Conservation (phyloP, 2,888 invertebrate genomes). For the Antitype chi region DNA sequence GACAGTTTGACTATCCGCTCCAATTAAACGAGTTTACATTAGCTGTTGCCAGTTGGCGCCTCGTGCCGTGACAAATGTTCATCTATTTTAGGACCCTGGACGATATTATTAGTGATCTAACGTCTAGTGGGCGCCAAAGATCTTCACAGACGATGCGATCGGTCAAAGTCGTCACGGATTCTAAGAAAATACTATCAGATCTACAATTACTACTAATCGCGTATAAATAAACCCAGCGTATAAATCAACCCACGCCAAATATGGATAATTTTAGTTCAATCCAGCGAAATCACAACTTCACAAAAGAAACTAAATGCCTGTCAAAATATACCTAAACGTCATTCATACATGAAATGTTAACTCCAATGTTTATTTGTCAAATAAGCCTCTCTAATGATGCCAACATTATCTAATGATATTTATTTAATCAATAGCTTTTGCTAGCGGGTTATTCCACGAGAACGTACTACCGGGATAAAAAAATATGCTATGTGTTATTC, state of each 20-base stretch:
- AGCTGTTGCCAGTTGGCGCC: conserved; percentile 64
- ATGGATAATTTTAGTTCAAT: background rate
- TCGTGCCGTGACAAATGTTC: conserved; percentile 53
- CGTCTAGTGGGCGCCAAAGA: conserved; percentile 52
- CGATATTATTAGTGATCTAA: conserved; percentile 53
- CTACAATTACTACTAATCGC: conserved; percentile 23
- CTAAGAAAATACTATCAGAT: conserved; percentile 38
- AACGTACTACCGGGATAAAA: too few relatives aligned
- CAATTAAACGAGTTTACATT: conserved; percentile 55
- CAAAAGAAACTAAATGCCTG: too few relatives aligned
- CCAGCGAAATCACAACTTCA: background rate
- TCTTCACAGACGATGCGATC: conserved; percentile 42
- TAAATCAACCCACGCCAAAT: background rate
- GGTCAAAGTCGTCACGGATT: conserved; percentile 43
- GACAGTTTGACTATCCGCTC: conserved; percentile 35
- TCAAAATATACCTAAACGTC: background rate
- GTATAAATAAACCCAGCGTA: conserved; percentile 17
- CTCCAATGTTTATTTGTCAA: conserved; percentile 4
- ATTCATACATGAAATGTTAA: conserved; percentile 11
- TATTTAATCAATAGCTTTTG: conserved; percentile 7
- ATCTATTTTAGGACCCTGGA: conserved; percentile 57
- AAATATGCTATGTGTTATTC: too few relatives aligned
- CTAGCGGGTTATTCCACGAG: too few relatives aligned
- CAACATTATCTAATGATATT: conserved; percentile 3
- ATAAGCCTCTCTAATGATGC: background rate